phyloP scores from a whole-genome alignment of 2,888 invertebrate genomes.

The Brachypterus glaber region DNA sequence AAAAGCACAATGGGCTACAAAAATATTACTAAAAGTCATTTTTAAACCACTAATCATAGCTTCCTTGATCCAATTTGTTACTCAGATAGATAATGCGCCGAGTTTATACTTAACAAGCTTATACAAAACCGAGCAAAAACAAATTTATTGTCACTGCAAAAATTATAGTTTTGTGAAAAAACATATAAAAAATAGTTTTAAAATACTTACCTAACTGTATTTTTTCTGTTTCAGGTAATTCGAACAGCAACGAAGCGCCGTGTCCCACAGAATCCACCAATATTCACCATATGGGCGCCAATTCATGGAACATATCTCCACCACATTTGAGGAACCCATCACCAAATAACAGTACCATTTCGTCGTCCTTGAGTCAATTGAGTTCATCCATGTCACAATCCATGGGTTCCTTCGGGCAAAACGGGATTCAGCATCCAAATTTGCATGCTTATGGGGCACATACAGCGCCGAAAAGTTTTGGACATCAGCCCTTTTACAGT shows the following conservation, averaged over 20 bases:
- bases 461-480: constrained; percentile 26
- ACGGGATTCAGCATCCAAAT: constrained; percentile 25
- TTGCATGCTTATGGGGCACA: constrained; percentile 26
- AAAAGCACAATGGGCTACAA: too few relatives aligned
- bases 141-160: too few relatives aligned
- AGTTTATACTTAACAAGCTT: too few relatives aligned
- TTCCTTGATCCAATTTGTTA: too few relatives aligned
- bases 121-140: too few relatives aligned
- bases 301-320: constrained; percentile 29
- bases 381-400: constrained; percentile 21
- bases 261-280: constrained; percentile 34
- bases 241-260: constrained; percentile 33
- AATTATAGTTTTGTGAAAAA: too few relatives aligned
- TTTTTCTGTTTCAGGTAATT: constrained; percentile 28
- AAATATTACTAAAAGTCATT: too few relatives aligned
- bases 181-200: too few relatives aligned
- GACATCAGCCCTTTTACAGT: constrained; percentile 31
- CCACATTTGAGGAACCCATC: constrained; percentile 29
- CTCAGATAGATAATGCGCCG: too few relatives aligned
- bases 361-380: constrained; percentile 18
- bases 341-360: constrained; percentile 20
- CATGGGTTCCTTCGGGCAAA: constrained; percentile 26
- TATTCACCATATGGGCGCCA: constrained; percentile 37
- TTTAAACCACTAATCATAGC: too few relatives aligned
- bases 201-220: constrained; percentile 5